Base-by-base conservation (phyloP, 1,140 invertebrate species). In the Cydia amplana region DNA sequence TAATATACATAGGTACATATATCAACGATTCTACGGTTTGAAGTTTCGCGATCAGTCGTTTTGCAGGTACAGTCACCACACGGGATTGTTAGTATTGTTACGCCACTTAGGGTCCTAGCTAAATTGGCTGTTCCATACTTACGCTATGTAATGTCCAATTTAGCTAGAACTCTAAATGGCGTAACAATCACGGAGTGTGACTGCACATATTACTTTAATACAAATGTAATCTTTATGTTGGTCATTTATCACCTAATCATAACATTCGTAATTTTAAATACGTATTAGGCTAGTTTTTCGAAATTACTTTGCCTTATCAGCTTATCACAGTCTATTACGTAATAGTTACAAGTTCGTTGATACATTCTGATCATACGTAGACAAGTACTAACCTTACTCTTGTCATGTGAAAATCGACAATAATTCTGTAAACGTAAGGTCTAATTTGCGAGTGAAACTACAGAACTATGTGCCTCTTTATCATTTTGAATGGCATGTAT, bases 281-380 rank as follows among this genome's bases (percentile, higher is more conserved):
- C 46, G 12, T 12, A 49, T 4, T 14, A 51, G 14, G 5, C 16
- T 55, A n/a, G n/a, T n/a, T n/a, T 7, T 55, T 55, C 51, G n/a
- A 7, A 51, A 40, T 7, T 40, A 40, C 51, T n/a, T 18, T 55
- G 51, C n/a, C 51, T 55, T 55, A 18, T 40, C 36, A 40, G 36
- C 36, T n/a, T 49, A 55, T 55, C 51, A 7, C 51, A 20, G n/a
- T 16, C 51, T 55, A n/a, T 55, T 20, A 55, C 51, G n/a, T 55
- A n/a, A n/a, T n/a, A n/a, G n/a, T n/a, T n/a, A n/a, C 16, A 14
- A 16, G 49, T n/a, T 51, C 49, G 49, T 51, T 16, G 18, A 51
- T 51, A 51, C 49, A n/a, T n/a, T n/a, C n/a, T 51, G 49, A 18
- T 51, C 49, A 51, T 55, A 55, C 51, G 49, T 28, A 28, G 28